Percentiles rank a stretch among this genome's conserved stretches.
Conservation (phyloP, 2,888 invertebrate species). For the Cryptocephalus primarius region DNA sequence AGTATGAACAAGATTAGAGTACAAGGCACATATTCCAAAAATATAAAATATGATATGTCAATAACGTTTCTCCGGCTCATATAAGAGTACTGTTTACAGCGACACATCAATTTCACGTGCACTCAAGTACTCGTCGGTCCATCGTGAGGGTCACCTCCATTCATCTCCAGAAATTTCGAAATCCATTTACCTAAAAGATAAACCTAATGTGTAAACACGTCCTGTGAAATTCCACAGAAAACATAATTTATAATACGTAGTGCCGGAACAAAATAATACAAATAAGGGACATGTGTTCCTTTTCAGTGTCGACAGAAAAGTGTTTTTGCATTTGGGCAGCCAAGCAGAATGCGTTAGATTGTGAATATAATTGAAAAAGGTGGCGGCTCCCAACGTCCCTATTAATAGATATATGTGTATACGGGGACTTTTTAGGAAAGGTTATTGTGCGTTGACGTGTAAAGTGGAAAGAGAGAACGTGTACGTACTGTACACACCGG, state of each 20-base stretch:
- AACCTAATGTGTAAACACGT: not conserved
- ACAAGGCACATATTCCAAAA: too few relatives aligned
- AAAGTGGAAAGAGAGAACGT: not conserved
- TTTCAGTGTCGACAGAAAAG: constrained; percentile 24
- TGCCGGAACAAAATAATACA: not conserved
- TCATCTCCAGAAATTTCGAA: too few relatives aligned
- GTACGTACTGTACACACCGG: not conserved
- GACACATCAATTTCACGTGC: too few relatives aligned
- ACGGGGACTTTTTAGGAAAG: constrained; percentile 31
- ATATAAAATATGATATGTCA: too few relatives aligned
- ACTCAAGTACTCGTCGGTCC: too few relatives aligned
- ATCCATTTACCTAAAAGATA: too few relatives aligned
- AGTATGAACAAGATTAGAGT: too few relatives aligned
- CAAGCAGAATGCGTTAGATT: constrained; percentile 35
- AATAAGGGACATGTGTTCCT: constrained; percentile 10
- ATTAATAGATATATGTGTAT: not conserved
- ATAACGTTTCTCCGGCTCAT: too few relatives aligned
- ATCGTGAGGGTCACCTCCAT: too few relatives aligned
- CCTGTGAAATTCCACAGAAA: constrained; percentile 4
- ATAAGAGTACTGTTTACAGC: too few relatives aligned
- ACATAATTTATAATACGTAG: constrained; percentile 1
- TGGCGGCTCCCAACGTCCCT: constrained; percentile 24
- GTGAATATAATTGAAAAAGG: constrained; percentile 38
- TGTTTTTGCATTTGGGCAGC: constrained; percentile 30
- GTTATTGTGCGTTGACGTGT: constrained; percentile 33